phyloP scores from a whole-genome alignment of 1,140 invertebrate genomes.

The Steinernema khuongi region DNA sequence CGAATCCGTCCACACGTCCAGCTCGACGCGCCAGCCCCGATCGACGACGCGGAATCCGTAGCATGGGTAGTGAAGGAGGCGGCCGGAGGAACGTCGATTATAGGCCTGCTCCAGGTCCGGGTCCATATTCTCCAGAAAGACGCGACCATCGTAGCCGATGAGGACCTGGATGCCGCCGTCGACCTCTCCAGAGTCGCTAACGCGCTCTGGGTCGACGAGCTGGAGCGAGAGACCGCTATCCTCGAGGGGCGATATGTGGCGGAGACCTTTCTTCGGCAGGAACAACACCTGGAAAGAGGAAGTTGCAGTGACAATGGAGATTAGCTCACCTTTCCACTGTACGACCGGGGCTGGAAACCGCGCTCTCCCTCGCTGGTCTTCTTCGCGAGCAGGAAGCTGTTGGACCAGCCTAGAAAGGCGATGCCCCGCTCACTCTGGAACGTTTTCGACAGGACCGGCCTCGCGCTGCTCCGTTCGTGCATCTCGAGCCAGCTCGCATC shows the following conservation, averaged over 20 bases:
- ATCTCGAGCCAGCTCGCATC: background rate
- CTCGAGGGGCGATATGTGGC: slow-evolving; percentile 31
- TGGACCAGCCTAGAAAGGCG: slow-evolving; percentile 51
- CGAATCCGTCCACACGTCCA: slow-evolving; percentile 46
- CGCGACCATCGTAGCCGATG: slow-evolving; percentile 50
- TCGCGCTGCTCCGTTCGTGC: slow-evolving; percentile 9
- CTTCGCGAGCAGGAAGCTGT: slow-evolving; percentile 42
- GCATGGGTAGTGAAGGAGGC: slow-evolving; percentile 23
- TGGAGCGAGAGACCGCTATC: slow-evolving; percentile 43
- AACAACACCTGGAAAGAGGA: slow-evolving; percentile 36
- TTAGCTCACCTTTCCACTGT: background rate
- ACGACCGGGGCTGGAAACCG: background rate
- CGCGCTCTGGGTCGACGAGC: slow-evolving; percentile 36
- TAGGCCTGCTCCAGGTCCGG: slow-evolving; percentile 25
- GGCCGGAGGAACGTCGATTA: slow-evolving; percentile 27
- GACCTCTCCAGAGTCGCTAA: background rate
- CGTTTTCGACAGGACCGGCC: background rate
- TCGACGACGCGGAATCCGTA: slow-evolving; percentile 43
- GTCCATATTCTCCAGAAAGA: slow-evolving; percentile 48
- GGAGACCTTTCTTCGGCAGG: slow-evolving; percentile 34
- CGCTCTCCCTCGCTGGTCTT: background rate
- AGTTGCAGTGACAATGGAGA: background rate
- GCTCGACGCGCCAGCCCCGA: slow-evolving; percentile 49
- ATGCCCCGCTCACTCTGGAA: slow-evolving; percentile 30
- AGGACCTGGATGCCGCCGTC: slow-evolving; percentile 42